phyloP scores from a whole-genome alignment of 2,888 invertebrate species.

The Cryptophagus acutangulus region DNA sequence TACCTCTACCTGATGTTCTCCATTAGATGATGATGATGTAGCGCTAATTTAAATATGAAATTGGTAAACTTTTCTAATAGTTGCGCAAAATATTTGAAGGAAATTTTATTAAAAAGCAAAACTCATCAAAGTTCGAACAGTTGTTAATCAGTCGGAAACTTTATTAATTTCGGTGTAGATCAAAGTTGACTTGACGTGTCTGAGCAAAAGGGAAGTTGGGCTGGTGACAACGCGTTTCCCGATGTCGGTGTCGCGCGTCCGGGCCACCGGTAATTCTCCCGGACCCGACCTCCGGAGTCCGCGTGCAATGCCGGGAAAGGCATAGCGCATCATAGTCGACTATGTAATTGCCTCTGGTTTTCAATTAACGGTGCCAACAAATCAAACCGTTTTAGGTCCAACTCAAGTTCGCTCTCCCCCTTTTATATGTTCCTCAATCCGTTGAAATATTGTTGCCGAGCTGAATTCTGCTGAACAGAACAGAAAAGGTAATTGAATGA shows the following conservation, averaged over 20 bases:
- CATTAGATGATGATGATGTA: too few species aligned
- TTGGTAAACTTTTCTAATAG: too few species aligned
- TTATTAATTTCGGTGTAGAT: not conserved
- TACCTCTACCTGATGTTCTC: too few species aligned
- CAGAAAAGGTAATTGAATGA: slow-evolving; percentile 47
- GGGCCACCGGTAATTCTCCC: not conserved
- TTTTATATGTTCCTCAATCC: slow-evolving; percentile 45
- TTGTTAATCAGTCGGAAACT: slow-evolving; percentile 3
- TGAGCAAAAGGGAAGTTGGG: not conserved
- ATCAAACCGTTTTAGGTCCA: slow-evolving; percentile 48
- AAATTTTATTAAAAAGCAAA: too few species aligned
- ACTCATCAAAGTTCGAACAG: too few species aligned
- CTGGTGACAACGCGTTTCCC: slow-evolving; percentile 1
- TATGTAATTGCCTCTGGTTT: slow-evolving; percentile 51
- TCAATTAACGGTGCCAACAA: slow-evolving; percentile 53
- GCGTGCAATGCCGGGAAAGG: not conserved
- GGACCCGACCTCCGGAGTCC: slow-evolving; percentile 1
- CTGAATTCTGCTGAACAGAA: slow-evolving; percentile 49
- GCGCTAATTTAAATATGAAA: too few species aligned
- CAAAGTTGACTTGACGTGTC: not conserved
- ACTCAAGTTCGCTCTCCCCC: slow-evolving; percentile 32
- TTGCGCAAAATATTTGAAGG: too few species aligned
- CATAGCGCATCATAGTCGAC: slow-evolving; percentile 1
- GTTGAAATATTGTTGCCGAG: slow-evolving; percentile 48
- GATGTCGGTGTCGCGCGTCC: not conserved